Percentiles rank a stretch among this genome's conserved stretches.
phyloP scores from a whole-genome alignment of 2,888 invertebrate species.

The Strigamia maritima region DNA sequence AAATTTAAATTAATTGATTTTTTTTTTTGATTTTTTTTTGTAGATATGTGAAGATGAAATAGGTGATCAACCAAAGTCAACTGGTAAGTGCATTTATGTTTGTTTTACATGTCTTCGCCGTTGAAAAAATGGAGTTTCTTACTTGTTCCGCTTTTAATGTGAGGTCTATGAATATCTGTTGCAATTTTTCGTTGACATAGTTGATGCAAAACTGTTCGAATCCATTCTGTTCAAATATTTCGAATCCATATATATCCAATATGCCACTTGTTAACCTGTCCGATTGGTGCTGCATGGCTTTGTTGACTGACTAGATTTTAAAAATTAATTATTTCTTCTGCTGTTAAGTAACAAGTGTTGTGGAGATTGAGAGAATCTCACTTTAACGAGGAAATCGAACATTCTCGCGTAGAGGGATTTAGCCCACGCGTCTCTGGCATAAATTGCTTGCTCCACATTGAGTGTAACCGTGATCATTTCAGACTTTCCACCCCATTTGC shows the following conservation, averaged over 20 bases:
- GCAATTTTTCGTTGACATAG: conserved; percentile 66
- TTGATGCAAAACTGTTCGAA: conserved; percentile 55
- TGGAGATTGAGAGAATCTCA: conserved; percentile 24
- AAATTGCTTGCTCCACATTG: conserved; percentile 63
- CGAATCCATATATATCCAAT: conserved; percentile 69
- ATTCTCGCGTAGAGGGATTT: conserved; percentile 64
- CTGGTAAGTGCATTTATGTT: no score
- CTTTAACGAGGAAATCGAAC: conserved; percentile 63
- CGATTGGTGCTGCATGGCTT: conserved; percentile 60
- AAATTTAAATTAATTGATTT: no score
- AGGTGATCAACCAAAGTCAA: no score
- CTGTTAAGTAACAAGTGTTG: conserved; percentile 37
- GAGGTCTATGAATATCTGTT: conserved; percentile 69
- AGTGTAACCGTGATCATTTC: conserved; percentile 64
- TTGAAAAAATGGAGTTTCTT: conserved; percentile 45
- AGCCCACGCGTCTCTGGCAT: conserved; percentile 63
- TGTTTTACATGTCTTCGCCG: no score
- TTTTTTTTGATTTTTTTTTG: no score
- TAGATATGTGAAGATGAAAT: no score
- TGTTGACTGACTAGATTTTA: conserved; percentile 59
- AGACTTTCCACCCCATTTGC: conserved; percentile 64
- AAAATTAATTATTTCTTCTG: conserved; percentile 32
- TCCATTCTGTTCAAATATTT: conserved; percentile 66
- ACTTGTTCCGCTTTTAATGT: conserved; percentile 68
- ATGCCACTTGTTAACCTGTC: conserved; percentile 61